Conservation (phyloP, 2,888 invertebrate genomes). For the Myopa tessellatipennis region DNA sequence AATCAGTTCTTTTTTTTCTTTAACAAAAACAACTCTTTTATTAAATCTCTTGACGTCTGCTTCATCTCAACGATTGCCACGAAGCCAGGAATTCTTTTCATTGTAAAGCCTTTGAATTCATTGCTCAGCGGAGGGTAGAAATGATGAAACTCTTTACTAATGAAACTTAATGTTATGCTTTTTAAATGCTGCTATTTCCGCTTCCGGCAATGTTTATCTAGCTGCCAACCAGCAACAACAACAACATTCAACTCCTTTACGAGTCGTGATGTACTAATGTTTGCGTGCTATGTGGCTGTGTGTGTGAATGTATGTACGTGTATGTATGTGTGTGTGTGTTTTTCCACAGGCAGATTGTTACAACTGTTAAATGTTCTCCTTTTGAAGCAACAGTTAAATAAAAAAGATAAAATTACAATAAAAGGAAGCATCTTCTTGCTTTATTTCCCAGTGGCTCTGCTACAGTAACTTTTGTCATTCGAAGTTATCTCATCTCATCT, state of each 20-base stretch:
- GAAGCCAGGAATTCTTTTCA: not conserved
- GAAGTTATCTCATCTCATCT: too few relatives aligned
- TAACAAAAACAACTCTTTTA: too few relatives aligned
- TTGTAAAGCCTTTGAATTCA: not conserved
- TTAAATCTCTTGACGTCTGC: not conserved
- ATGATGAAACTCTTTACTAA: slow-evolving; percentile 1
- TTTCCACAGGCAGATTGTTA: slow-evolving; percentile 2
- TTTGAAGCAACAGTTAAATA: not conserved
- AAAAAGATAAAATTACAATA: slow-evolving; percentile 8
- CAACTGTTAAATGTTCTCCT: slow-evolving; percentile 2
- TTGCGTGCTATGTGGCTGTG: not conserved
- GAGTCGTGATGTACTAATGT: not conserved
- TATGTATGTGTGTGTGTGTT: too few relatives aligned
- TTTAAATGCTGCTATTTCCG: slow-evolving; percentile 22
- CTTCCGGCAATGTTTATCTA: slow-evolving; percentile 10
- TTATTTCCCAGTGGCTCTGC: slow-evolving; percentile 5
- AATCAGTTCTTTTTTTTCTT: too few relatives aligned
- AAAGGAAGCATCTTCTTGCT: not conserved
- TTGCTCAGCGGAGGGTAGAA: not conserved
- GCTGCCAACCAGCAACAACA: slow-evolving; percentile 1
- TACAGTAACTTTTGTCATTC: not conserved
- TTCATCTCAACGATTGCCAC: not conserved
- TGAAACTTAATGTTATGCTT: slow-evolving; percentile 8
- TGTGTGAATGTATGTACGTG: not conserved
- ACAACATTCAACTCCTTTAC: not conserved